These are phyloP conservation scores for Volucella inflata DNA, from an alignment of 2,888 invertebrate species.

Conservation along the genomic window DNA sequence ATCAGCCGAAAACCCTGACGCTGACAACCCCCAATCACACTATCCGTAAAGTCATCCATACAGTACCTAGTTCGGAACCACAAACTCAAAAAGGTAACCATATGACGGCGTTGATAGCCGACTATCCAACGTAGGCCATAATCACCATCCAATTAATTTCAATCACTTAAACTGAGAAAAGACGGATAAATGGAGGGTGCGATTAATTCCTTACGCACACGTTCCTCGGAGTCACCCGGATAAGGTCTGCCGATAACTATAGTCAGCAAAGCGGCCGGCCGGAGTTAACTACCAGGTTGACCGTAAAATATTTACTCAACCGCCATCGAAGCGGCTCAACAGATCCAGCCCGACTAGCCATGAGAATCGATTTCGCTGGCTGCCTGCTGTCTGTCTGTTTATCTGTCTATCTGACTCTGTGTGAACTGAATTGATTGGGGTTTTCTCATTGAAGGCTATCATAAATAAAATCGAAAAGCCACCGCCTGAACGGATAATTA, in stretches of 20 bases:
- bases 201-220: constrained; percentile 61
- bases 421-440: constrained; percentile 66
- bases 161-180: constrained; percentile 59
- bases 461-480: constrained; percentile 50
- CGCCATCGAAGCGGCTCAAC: constrained; percentile 49
- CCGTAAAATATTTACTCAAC: constrained; percentile 70
- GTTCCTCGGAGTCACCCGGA: constrained; percentile 29
- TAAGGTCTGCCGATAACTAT: constrained; percentile 18
- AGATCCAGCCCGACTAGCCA: not conserved
- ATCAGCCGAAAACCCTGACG: not conserved
- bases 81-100: not conserved
- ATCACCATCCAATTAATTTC: constrained; percentile 69
- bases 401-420: not conserved
- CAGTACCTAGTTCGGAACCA: no score
- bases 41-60: no score
- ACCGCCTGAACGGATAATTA: constrained; percentile 54
- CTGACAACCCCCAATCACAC: no score
- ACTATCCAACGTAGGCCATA: constrained; percentile 52
- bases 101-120: constrained; percentile 36
- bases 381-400: not conserved
- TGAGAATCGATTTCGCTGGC: constrained; percentile 30
- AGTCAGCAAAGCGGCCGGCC: not conserved
- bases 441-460: constrained; percentile 45
- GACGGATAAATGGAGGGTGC: constrained; percentile 54
- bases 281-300: constrained; percentile 58